A percentile compares a stretch with the other conserved stretches of the same genome.
These are phyloP conservation scores for Callitettix versicolor DNA, from an alignment of 1,140 invertebrate species.

Conservation along the genomic window DNA sequence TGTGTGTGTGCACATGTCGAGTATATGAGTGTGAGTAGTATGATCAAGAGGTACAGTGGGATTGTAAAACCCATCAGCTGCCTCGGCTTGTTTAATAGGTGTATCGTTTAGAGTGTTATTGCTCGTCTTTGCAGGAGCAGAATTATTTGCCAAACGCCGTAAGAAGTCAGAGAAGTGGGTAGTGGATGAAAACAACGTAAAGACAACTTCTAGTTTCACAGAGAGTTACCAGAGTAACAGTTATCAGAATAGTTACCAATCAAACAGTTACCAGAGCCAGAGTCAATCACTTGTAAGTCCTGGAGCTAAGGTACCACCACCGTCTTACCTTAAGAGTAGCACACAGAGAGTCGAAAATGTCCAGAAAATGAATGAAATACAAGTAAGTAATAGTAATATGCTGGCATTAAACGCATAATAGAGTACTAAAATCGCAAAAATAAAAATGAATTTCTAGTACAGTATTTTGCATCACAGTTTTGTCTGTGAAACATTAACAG, in stretches of 20 bases:
- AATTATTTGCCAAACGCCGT: constrained; percentile 76
- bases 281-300: constrained; percentile 31
- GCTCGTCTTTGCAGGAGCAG: constrained; percentile 59
- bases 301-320: constrained; percentile 28
- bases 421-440: too few relatives aligned
- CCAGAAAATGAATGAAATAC: constrained; percentile 42
- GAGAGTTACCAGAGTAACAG: constrained; percentile 21
- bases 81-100: too few relatives aligned
- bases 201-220: constrained; percentile 19
- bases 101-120: too few relatives aligned
- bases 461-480: too few relatives aligned
- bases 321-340: constrained; percentile 35
- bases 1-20: too few relatives aligned
- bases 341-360: constrained; percentile 36
- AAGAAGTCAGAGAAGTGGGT: constrained; percentile 80
- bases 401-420: too few relatives aligned
- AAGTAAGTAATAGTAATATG: constrained; percentile 37
- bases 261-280: constrained; percentile 1
- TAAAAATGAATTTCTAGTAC: too few relatives aligned
- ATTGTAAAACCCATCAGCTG: too few relatives aligned
- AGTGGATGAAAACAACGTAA: constrained; percentile 57
- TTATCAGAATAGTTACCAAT: constrained; percentile 27
- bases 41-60: too few relatives aligned
- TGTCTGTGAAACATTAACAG: constrained; percentile 31
- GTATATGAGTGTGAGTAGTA: too few relatives aligned